phyloP scores from a whole-genome alignment of 2,797 vertebrate species.

The Alfaro cultratus region DNA sequence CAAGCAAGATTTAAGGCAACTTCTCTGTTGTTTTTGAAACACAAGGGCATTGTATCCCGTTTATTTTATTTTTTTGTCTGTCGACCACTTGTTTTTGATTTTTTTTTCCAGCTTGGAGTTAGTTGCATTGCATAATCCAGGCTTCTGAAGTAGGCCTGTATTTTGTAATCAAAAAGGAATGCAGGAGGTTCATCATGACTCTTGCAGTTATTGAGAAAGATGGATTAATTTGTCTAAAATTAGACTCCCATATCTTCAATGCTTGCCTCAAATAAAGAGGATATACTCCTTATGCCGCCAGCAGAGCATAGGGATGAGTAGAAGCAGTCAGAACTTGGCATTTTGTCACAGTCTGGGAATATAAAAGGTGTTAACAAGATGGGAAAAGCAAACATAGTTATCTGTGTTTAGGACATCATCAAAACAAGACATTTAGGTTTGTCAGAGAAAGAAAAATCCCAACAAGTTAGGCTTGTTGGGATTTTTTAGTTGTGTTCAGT shows the following conservation, averaged over 20 bases:
- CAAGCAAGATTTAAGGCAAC: constrained; percentile 88
- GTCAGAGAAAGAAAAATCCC: not conserved
- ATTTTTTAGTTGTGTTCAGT: too few relatives aligned
- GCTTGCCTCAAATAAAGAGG: constrained; percentile 30
- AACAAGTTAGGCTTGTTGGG: not conserved
- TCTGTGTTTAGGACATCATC: constrained; percentile 12
- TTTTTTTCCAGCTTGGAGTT: constrained; percentile 55
- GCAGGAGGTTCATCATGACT: constrained; percentile 65
- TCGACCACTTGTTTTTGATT: constrained; percentile 3
- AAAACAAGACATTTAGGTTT: not conserved
- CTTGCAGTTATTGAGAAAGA: constrained; percentile 48
- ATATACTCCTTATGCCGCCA: constrained; percentile 17
- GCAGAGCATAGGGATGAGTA: constrained; percentile 24
- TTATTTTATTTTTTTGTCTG: constrained; percentile 20
- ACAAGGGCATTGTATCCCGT: constrained; percentile 69
- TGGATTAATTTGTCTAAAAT: constrained; percentile 41
- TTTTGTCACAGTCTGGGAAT: constrained; percentile 23
- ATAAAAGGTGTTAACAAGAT: constrained; percentile 18
- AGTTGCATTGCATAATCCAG: constrained; percentile 82
- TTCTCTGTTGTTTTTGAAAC: constrained; percentile 80
- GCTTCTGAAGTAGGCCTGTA: constrained; percentile 65
- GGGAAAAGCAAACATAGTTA: constrained; percentile 13
- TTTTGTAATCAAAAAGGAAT: constrained; percentile 66
- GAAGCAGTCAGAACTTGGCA: constrained; percentile 19
- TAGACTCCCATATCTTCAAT: constrained; percentile 32